These are phyloP conservation scores for Brachionus paranguensis DNA, from an alignment of 1,140 invertebrate species.

Conservation along the genomic window DNA sequence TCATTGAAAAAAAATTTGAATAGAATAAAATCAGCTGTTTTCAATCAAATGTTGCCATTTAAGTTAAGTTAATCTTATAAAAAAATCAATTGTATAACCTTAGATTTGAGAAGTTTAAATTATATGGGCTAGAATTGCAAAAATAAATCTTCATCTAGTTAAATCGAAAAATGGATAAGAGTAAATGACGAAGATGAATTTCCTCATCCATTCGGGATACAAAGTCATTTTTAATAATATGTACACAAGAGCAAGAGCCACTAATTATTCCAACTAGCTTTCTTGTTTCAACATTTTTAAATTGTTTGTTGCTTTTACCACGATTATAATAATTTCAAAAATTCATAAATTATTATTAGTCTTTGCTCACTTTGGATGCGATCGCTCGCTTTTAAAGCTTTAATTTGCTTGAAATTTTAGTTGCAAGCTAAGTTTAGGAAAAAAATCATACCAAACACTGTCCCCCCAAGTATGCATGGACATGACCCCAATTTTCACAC, in stretches of 20 bases:
- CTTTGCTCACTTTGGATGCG: background rate
- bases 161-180: background rate
- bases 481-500: background rate
- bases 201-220: background rate
- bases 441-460: background rate
- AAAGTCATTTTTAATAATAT: background rate
- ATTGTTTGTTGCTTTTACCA: background rate
- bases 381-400: background rate
- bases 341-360: constrained; percentile 32
- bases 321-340: constrained; percentile 21
- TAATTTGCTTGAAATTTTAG: background rate
- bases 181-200: background rate
- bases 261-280: background rate
- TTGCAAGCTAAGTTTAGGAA: background rate
- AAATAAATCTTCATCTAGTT: background rate
- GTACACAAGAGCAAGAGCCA: background rate
- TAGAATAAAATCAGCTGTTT: background rate
- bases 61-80: background rate
- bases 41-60: background rate
- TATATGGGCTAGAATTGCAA: background rate
- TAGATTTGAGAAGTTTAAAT: background rate
- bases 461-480: background rate
- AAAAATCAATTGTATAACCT: background rate
- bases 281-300: background rate
- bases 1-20: background rate